Percentiles rank a stretch among this genome's conserved stretches.
Conservation (phyloP, 2,113 vertebrate species). For the Calidris pygmaea region DNA sequence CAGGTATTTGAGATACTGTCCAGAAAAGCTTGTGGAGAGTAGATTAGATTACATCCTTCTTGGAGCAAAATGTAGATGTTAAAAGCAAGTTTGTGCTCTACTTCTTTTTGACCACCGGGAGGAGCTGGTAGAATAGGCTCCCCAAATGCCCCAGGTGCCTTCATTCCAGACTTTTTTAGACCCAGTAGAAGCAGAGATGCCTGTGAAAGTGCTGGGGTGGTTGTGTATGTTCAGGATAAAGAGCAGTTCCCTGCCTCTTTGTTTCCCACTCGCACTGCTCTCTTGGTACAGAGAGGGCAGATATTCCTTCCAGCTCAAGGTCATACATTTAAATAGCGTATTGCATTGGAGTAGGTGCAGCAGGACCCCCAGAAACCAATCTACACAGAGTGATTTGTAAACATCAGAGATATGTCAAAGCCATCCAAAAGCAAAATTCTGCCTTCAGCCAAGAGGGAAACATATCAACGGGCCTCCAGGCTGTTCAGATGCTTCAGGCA, state of each 20-base stretch:
- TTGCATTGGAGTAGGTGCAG: background rate
- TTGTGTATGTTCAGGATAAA: background rate
- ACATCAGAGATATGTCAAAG: background rate
- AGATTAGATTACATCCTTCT: background rate
- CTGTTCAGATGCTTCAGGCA: background rate
- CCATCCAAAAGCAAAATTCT: background rate
- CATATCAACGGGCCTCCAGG: background rate
- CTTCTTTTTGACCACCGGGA: background rate
- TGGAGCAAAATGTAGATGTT: fast-evolving
- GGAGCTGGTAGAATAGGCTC: background rate
- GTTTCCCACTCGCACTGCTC: background rate
- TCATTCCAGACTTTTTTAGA: background rate
- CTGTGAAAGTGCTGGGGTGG: background rate
- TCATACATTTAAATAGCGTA: background rate
- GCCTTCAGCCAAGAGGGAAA: background rate
- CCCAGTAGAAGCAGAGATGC: background rate
- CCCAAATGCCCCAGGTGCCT: background rate
- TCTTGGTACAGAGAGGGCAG: background rate
- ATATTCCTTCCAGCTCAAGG: background rate
- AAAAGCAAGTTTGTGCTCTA: background rate
- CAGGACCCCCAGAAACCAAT: background rate
- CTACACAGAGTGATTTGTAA: background rate
- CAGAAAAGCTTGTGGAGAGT: background rate
- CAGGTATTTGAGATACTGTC: background rate
- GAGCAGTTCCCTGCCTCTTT: background rate